Percentiles rank a stretch among this genome's conserved stretches.
phyloP scores from a whole-genome alignment of 1,140 invertebrate genomes.

The Brachionus asplanchnoidis region DNA sequence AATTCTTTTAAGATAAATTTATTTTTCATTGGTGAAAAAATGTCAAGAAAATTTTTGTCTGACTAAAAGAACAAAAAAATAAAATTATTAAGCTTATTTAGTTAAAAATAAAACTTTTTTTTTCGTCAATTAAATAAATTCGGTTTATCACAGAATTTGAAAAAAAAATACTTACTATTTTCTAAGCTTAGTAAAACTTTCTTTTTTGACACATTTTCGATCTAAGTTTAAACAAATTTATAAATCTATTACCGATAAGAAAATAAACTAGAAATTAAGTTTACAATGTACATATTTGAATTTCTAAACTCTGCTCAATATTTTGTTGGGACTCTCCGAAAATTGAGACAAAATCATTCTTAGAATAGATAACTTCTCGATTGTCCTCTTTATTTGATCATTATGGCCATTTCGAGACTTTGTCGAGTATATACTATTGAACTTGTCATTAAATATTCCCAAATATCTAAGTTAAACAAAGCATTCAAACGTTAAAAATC shows the following conservation, averaged over 20 bases:
- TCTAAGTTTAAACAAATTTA: neutral
- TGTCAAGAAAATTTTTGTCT: too few relatives aligned
- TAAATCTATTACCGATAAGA: neutral
- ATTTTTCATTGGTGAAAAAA: neutral
- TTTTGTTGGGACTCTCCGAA: neutral
- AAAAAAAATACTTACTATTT: neutral
- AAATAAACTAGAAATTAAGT: neutral
- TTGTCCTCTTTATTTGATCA: neutral
- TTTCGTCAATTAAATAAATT: neutral
- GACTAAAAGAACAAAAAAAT: too few relatives aligned
- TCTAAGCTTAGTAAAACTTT: neutral
- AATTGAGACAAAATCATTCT: neutral
- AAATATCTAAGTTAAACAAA: slow-evolving; percentile 5
- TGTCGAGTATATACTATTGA: neutral
- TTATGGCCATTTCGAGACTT: neutral
- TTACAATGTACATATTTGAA: neutral
- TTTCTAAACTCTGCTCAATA: neutral
- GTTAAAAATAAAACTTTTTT: too few relatives aligned
- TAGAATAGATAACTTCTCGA: neutral
- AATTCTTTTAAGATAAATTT: neutral
- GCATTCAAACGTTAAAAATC: neutral
- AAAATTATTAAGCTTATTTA: too few relatives aligned
- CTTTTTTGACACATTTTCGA: neutral
- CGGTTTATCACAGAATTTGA: neutral
- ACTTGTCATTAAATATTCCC: neutral